phyloP scores from a whole-genome alignment of 2,888 invertebrate species.

The Leuctra nigra region DNA sequence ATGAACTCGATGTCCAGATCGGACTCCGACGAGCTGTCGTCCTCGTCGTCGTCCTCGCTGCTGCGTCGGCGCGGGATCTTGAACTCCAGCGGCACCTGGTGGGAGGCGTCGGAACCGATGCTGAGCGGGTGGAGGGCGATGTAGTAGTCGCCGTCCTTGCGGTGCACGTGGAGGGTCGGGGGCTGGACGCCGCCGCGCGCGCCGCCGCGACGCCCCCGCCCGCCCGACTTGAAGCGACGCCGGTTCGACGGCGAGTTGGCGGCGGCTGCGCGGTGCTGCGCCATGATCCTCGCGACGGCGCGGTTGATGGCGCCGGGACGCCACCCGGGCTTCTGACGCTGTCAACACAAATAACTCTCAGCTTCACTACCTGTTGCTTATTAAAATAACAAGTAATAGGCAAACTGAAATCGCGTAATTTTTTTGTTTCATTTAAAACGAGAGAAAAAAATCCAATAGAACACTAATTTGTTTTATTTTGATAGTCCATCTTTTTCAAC shows the following conservation, averaged over 20 bases:
- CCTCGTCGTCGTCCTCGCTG: slow-evolving; percentile 35
- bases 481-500: no score
- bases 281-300: slow-evolving; percentile 10
- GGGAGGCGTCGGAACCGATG: slow-evolving; percentile 23
- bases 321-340: slow-evolving; percentile 22
- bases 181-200: not conserved
- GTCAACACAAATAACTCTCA: not conserved
- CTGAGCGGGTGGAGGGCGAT: slow-evolving; percentile 41
- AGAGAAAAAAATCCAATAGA: no score
- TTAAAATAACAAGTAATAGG: no score
- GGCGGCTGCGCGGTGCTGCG: not conserved
- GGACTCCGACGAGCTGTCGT: slow-evolving; percentile 37
- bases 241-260: not conserved
- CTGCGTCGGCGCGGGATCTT: slow-evolving; percentile 34
- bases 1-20: slow-evolving; percentile 42
- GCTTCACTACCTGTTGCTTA: not conserved
- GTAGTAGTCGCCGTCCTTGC: slow-evolving; percentile 39
- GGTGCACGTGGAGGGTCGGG: slow-evolving; percentile 38
- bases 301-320: slow-evolving; percentile 14
- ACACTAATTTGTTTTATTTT: no score
- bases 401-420: no score
- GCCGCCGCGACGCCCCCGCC: not conserved
- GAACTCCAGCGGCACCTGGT: slow-evolving; percentile 36
- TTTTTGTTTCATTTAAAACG: no score
- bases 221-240: not conserved